Base-by-base conservation (phyloP, 2,888 invertebrate species). In the Erebia epiphron region DNA sequence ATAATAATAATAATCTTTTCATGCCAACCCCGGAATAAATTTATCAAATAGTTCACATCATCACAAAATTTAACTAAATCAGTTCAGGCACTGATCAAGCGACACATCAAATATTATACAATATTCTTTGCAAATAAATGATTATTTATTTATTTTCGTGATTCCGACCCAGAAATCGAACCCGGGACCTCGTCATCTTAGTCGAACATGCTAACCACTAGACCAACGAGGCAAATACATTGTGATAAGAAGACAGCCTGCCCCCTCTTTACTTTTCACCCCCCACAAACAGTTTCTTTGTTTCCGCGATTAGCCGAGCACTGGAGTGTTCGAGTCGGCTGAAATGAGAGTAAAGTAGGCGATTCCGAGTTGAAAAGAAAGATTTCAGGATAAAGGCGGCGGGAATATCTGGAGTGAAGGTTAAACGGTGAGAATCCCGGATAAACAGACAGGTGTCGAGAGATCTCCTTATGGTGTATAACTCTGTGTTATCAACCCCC, bases 321-420 rank as follows among this genome's bases (percentile, higher is more conserved):
- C 68, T 68, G 58, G 66, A 68, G 62, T 56, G 63, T 21, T 56
- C 69, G 69, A 9, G 43, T 43, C 10, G 43, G 11, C 1, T 11
- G 46, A 65, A 60, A 43, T 63, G 61, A 57, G 62, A 70, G 69
- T 71, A 21, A 66, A 75, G 68, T 58, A 73, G 73, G 71, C 73
- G 67, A 67, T 75, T 68, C 65, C 16, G 68, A 71, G 70, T 69
- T 75, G 69, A 73, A 71, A 73, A 71, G 73, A 71, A 70, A 73
- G 71, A 75, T 73, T 73, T 71, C 35, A 57, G 68, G 73, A 75
- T 71, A 73, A 70, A 70, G 61, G 21, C 21, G 56, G 1, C 16
- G 56, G 56, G 21, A 56, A 56, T 21, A 56, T 56, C 21, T 26
- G 56, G 14, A 56, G 56, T 7, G 26, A 26, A 26, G 56, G 56